These are phyloP conservation scores for Choreutis nemorana DNA, from an alignment of 2,888 invertebrate genomes.

Conservation along the genomic window DNA sequence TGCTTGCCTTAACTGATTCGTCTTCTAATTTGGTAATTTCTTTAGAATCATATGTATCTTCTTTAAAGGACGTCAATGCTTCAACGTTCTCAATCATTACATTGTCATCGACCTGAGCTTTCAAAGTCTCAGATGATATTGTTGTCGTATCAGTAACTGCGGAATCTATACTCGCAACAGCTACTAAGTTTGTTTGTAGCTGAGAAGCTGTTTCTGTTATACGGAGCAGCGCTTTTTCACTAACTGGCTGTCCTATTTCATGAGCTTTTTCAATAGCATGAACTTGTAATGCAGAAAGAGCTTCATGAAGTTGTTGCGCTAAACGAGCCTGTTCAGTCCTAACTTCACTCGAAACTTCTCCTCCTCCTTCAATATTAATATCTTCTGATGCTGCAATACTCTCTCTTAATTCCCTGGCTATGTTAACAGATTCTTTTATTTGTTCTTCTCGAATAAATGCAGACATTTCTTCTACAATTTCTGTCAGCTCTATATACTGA, in stretches of 20 bases:
- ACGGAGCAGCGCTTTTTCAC: constrained; percentile 21
- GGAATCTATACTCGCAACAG: constrained; percentile 21
- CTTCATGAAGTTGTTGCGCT: constrained; percentile 28
- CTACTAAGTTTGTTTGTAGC: constrained; percentile 31
- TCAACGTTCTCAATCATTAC: too few relatives aligned
- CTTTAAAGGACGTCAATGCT: too few relatives aligned
- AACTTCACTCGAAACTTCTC: constrained; percentile 8
- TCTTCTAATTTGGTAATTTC: too few relatives aligned
- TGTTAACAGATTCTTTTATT: constrained; percentile 26
- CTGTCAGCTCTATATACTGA: constrained; percentile 38
- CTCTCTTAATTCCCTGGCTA: constrained; percentile 33
- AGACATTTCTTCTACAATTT: constrained; percentile 40
- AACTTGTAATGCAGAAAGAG: constrained; percentile 26
- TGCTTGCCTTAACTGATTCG: too few relatives aligned
- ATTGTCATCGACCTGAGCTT: too few relatives aligned
- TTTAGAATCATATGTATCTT: too few relatives aligned
- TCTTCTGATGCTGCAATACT: constrained; percentile 18
- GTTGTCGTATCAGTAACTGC: constrained; percentile 18
- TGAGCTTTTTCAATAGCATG: constrained; percentile 26
- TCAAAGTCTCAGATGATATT: too few relatives aligned
- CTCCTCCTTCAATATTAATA: constrained; percentile 10
- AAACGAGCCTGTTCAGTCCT: constrained; percentile 19
- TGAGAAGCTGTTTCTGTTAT: constrained; percentile 27
- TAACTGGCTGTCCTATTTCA: constrained; percentile 22
- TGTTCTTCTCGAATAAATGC: constrained; percentile 29